Conservation (phyloP, 2,113 vertebrate species). For the Cochlearius cochlearius region DNA sequence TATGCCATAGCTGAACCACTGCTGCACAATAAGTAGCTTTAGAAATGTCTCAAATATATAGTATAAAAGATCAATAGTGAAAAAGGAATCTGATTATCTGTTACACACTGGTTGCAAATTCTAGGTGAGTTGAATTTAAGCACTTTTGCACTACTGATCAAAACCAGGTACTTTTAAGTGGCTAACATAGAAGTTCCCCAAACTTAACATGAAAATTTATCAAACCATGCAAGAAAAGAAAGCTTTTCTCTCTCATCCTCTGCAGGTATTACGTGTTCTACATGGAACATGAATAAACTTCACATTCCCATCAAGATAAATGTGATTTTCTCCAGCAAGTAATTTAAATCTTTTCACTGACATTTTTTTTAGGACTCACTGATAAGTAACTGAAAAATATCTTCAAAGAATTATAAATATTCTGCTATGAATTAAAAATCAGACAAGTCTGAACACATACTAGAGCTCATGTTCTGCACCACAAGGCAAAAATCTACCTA, state of each 20-base stretch:
- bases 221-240: neutral
- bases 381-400: neutral
- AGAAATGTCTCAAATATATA: neutral
- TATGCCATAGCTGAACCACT: neutral
- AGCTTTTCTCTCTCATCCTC: neutral
- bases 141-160: neutral
- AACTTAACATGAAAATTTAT: neutral
- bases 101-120: neutral
- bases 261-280: neutral
- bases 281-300: neutral
- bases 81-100: neutral
- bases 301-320: neutral
- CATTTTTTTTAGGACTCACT: neutral
- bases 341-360: neutral
- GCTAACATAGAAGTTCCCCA: fast-evolving
- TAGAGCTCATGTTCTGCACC: neutral
- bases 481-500: neutral
- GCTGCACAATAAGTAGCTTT: neutral
- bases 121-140: neutral
- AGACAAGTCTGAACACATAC: neutral
- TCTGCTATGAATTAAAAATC: neutral
- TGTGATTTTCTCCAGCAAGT: neutral
- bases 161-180: neutral
- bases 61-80: neutral
- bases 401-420: neutral